phyloP scores from a whole-genome alignment of 2,113 vertebrate species.

The Blennius ocellaris region DNA sequence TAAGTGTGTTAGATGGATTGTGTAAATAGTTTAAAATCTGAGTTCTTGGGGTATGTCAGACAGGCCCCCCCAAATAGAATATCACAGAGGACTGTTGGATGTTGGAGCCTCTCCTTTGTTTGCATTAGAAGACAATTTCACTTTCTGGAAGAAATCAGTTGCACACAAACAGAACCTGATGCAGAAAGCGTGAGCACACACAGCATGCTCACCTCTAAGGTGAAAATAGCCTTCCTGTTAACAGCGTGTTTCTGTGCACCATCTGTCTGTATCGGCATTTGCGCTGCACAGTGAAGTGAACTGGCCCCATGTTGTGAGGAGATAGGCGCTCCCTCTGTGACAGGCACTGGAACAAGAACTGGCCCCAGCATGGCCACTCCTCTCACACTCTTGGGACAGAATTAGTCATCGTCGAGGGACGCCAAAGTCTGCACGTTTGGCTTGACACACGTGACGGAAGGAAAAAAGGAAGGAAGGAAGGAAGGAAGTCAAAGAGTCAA shows the following conservation, averaged over 20 bases:
- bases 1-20: too few species aligned
- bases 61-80: too few species aligned
- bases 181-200: too few species aligned
- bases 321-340: slow-evolving; percentile 33
- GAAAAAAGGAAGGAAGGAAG: neutral
- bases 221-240: slow-evolving; percentile 4
- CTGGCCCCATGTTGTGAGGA: slow-evolving; percentile 19
- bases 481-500: slow-evolving; percentile 29
- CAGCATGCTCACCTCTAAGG: too few species aligned
- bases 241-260: slow-evolving; percentile 30
- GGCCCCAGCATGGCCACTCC: slow-evolving; percentile 37
- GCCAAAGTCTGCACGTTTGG: neutral
- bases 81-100: too few species aligned
- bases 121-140: too few species aligned
- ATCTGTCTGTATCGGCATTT: slow-evolving; percentile 47
- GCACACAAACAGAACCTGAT: too few species aligned
- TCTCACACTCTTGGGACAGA: neutral
- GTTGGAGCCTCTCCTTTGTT: too few species aligned
- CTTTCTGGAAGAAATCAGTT: too few species aligned
- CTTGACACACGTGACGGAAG: neutral
- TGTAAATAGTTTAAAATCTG: too few species aligned
- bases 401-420: slow-evolving; percentile 1
- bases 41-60: too few species aligned
- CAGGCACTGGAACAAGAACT: slow-evolving; percentile 27
- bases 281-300: slow-evolving; percentile 10